phyloP scores from a whole-genome alignment of 2,888 invertebrate species.

The Thysanoteuthis rhombus region DNA sequence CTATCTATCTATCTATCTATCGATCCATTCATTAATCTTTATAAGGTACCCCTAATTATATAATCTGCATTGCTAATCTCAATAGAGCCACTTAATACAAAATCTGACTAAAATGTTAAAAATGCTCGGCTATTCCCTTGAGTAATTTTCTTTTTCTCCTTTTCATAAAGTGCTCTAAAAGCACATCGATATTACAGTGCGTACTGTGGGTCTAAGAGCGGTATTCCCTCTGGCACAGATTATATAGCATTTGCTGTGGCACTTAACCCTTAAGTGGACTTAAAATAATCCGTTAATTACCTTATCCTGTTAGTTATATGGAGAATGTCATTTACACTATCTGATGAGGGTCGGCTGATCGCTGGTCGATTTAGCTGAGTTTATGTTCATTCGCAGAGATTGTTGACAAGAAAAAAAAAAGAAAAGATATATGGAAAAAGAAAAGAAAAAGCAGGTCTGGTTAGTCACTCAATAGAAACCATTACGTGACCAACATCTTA shows the following conservation, averaged over 20 bases:
- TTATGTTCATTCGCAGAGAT: neutral
- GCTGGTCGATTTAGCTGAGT: neutral
- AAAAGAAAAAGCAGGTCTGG: too few relatives aligned
- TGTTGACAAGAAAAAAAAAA: neutral
- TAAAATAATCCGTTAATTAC: neutral
- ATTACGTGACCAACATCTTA: too few relatives aligned
- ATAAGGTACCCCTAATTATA: neutral
- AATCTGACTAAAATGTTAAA: neutral
- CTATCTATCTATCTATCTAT: neutral
- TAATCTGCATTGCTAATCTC: neutral
- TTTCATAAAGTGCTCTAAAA: neutral
- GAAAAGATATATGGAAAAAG: too few relatives aligned
- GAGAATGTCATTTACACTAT: neutral
- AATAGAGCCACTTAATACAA: neutral
- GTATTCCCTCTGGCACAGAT: neutral
- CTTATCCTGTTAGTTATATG: neutral
- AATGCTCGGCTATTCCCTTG: neutral
- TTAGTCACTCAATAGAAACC: too few relatives aligned
- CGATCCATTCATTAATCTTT: neutral
- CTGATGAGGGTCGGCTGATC: neutral
- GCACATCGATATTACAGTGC: neutral
- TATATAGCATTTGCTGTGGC: neutral
- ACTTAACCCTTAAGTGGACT: neutral
- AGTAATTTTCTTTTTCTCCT: neutral
- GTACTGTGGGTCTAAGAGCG: neutral